Evolutionary conservation across 1,140 invertebrate genomes (phyloP).

Genomic region (Heliconius himera): DNA sequence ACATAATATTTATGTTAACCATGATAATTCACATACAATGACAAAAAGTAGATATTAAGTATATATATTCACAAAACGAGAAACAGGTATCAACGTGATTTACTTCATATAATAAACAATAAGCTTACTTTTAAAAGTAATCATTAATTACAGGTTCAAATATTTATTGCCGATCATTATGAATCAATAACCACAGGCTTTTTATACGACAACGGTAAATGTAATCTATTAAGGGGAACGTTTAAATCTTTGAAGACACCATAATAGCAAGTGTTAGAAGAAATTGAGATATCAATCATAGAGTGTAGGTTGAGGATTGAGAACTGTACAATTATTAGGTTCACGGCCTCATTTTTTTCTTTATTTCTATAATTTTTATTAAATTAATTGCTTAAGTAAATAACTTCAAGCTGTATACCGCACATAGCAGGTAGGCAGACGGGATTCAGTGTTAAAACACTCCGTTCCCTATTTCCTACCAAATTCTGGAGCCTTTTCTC

Average conservation of each 20-base stretch:
- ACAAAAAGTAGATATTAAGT: neutral
- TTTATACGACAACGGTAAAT: conserved; percentile 34
- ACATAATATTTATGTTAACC: neutral
- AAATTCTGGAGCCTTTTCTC: neutral
- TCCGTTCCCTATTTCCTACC: neutral
- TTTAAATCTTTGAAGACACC: conserved; percentile 26
- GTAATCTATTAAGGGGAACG: conserved; percentile 14
- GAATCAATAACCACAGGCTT: conserved; percentile 10
- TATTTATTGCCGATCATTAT: conserved; percentile 28
- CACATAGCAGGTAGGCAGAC: neutral
- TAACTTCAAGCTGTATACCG: neutral
- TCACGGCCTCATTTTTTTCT: neutral
- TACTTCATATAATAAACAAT: conserved; percentile 8
- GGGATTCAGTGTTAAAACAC: neutral
- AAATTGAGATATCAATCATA: conserved; percentile 48
- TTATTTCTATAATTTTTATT: neutral
- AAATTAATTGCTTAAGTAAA: neutral
- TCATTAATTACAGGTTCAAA: conserved; percentile 10
- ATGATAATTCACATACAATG: neutral
- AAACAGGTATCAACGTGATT: neutral
- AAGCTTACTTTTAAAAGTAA: conserved; percentile 9
- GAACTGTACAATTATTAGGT: conserved; percentile 13
- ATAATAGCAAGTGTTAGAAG: conserved; percentile 26
- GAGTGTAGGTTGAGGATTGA: conserved; percentile 36
- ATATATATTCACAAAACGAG: neutral